phyloP scores from a whole-genome alignment of 1,140 invertebrate genomes.

The Musca vetustissima region DNA sequence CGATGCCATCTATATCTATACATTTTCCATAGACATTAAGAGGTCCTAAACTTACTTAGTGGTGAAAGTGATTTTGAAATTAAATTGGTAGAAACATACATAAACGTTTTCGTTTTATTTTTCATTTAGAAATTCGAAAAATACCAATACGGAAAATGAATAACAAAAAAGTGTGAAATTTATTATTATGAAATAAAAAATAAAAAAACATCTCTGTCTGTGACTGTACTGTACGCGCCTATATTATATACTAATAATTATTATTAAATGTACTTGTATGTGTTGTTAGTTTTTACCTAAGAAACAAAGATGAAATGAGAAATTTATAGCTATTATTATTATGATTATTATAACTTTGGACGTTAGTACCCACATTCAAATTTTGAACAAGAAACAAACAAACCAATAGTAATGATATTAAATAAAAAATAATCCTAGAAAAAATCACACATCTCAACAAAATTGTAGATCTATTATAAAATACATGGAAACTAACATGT shows the following conservation, averaged over 20 bases:
- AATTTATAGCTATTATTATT: not conserved
- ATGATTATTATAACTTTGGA: conserved; percentile 2
- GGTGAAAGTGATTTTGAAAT: no score
- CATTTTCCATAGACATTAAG: no score
- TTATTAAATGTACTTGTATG: conserved; percentile 16
- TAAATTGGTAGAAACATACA: no score
- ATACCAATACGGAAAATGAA: not conserved
- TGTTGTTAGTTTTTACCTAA: conserved; percentile 23
- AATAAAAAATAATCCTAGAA: not conserved
- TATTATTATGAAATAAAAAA: not conserved
- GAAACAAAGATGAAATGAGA: not conserved
- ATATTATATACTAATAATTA: conserved; percentile 15
- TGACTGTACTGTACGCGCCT: conserved; percentile 23
- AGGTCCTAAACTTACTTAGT: no score
- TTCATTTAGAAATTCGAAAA: not conserved
- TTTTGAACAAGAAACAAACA: conserved; percentile 2
- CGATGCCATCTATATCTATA: not conserved
- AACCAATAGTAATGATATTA: not conserved
- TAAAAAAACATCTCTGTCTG: conserved; percentile 12
- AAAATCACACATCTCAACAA: not conserved
- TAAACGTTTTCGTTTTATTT: no score
- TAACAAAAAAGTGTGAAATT: not conserved
- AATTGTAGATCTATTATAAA: no score
- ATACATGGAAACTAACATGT: no score
- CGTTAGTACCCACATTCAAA: conserved; percentile 14